Evolutionary conservation across 2,888 invertebrate species (phyloP), one percentile per base, ranked within the genome.

Genomic region (Leptopilina syphax): DNA sequence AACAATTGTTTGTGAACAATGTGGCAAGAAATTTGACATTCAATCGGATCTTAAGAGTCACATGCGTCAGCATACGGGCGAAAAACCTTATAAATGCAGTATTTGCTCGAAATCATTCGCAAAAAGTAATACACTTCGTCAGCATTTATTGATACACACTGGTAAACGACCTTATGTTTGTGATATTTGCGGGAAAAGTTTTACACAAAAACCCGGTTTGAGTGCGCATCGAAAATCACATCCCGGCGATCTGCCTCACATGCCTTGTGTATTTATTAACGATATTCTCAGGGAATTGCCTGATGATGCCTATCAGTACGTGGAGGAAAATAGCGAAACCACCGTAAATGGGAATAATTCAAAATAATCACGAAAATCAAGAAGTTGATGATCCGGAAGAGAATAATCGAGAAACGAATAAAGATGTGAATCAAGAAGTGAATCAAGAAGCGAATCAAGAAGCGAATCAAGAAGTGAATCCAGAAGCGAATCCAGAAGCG

Each of bases 11-110:
- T 87, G 87, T 44, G 83, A 85, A 3, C 78, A 82, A 0, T 88
- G 88, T 44, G 83, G 85, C 1, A 86, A 84, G 9, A 79, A 81
- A 7, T 88, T 88, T 76, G 83, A 81, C 4, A 84, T 83, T 54
- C 83, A 85, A 57, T 60, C 5, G 8, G 84, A 82, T 12, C 82
- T 90, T 0, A 87, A 89, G 24, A 86, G 86, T 1, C 89, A 90
- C 63, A 89, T 89, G 89, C 77, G 88, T 4, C 86, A 89, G 44
- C 90, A 90, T 70, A 90, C 89, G 0, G 90, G 89, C 0, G 86
- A 84, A 0, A 87, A 89, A 34, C 90, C 90, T 0, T 90, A 88
- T 10, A 81, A 86, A 0, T 90, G 90, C 79, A 86, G 87, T 1
- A 85, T 90, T 8, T 90, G 90, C 70, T 85, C 83, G 7, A 85